These are phyloP conservation scores for Cerastoderma edule DNA, from an alignment of 2,888 invertebrate species.

Conservation along the genomic window DNA sequence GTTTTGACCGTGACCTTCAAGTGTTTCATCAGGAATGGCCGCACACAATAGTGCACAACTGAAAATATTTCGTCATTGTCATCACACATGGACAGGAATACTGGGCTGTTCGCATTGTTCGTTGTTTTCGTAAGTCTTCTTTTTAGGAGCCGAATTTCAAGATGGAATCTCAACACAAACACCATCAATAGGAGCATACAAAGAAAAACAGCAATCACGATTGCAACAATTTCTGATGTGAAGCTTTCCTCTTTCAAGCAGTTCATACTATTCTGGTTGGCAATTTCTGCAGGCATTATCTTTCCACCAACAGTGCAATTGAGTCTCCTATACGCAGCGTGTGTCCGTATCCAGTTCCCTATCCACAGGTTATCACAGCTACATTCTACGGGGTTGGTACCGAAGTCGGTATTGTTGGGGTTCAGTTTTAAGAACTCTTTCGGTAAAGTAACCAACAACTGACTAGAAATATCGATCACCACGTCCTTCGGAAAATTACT, in stretches of 20 bases:
- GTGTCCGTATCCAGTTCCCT: slow-evolving; percentile 38
- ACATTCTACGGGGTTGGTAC: slow-evolving; percentile 27
- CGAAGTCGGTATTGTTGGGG: slow-evolving; percentile 25
- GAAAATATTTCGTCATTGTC: slow-evolving; percentile 12
- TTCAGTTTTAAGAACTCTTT: slow-evolving; percentile 10
- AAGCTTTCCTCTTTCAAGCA: background rate
- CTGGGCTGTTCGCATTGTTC: background rate
- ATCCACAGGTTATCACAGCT: slow-evolving; percentile 37
- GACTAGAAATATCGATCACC: slow-evolving; percentile 17
- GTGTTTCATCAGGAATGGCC: background rate
- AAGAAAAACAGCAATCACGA: background rate
- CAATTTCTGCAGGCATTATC: background rate
- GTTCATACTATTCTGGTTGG: background rate
- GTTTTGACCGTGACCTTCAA: background rate
- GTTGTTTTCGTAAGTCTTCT: background rate
- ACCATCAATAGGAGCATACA: background rate
- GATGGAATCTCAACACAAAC: background rate
- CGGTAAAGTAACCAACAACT: slow-evolving; percentile 13
- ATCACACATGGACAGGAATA: slow-evolving; percentile 30
- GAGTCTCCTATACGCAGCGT: slow-evolving; percentile 18
- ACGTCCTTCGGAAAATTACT: background rate
- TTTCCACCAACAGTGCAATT: slow-evolving; percentile 22
- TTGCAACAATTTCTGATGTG: background rate
- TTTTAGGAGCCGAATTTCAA: background rate
- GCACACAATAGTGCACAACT: background rate